Conservation (phyloP, 2,113 vertebrate genomes). For the Hemicordylus capensis region DNA sequence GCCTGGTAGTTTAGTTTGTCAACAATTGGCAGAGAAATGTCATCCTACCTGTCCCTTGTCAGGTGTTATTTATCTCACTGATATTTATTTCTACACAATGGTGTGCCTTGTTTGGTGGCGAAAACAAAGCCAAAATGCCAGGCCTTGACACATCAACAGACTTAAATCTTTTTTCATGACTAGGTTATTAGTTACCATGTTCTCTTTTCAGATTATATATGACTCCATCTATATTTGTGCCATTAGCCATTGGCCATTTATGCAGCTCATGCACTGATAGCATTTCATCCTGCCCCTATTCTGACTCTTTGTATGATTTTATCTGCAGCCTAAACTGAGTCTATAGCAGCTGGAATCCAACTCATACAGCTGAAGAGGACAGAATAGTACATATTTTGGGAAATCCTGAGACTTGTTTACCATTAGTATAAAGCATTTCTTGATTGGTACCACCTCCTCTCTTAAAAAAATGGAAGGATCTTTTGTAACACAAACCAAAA, state of each 20-base stretch:
- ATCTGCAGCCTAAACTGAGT: neutral
- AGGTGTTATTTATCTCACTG: neutral
- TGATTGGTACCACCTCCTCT: neutral
- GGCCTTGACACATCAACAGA: neutral
- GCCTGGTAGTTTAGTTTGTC: neutral
- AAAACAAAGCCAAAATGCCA: neutral
- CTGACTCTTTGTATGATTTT: neutral
- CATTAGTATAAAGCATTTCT: neutral
- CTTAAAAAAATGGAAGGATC: neutral
- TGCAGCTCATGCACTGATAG: neutral
- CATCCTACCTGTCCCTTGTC: neutral
- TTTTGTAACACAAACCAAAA: neutral
- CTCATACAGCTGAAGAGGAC: neutral
- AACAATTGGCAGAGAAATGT: too few species aligned
- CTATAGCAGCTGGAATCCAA: neutral
- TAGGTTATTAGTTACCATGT: neutral
- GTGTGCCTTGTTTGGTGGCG: neutral
- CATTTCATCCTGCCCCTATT: neutral
- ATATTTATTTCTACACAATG: neutral
- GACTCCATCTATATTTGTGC: neutral
- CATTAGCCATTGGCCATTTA: neutral
- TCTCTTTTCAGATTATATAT: too few species aligned
- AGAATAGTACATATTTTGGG: neutral
- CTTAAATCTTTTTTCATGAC: neutral
- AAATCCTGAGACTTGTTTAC: neutral